Evolutionary conservation across 35 echinoderm and acorn worm species (phyloP), one percentile per base, ranked within the genome.

Genomic region (Lytechinus pictus): DNA sequence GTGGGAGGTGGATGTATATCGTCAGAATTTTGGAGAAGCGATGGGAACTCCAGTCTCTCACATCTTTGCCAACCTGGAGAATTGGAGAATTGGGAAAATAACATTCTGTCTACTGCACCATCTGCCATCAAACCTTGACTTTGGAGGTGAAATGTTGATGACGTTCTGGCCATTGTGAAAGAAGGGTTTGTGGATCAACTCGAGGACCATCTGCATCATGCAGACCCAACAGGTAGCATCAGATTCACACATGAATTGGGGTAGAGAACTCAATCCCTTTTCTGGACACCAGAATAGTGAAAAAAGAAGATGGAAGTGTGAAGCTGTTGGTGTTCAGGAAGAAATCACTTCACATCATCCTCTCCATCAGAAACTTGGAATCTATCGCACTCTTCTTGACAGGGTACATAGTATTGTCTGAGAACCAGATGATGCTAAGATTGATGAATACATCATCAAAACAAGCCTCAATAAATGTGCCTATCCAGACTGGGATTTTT

Each of bases 41-140:
- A 96, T 89, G 79, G 96, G 93, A 12, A 55, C 13, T 12, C 96
- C 96, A 33, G 86, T 96, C 2, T 95, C 71, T 21, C 93, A 93
- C n/a, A n/a, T n/a, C n/a, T n/a, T n/a, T n/a, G n/a, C n/a, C 8
- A 95, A n/a, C 54, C 54, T 55, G 10, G 5, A 6, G 5, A 57
- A n/a, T n/a, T 0, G 55, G 55, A 57, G 55, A 8, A 57, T 9
- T 11, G 1, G 8, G 55, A 57, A 57, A 11, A 57, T 8, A 57
- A 8, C 9, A 13, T 58, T 13, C 56, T 58, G 9, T 7, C 0
- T 58, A 58, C 5, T 13, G 56, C 5, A 9, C 2, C 9, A 9
- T 13, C 56, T 13, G 13, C 5, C 56, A 11, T 58, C 56, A 58
- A 58, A 13, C 56, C 56, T 13, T 8, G 56, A 58, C 13, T 58